Evolutionary conservation across 1,140 invertebrate species (phyloP).

Genomic region (Drosophila athabasca): DNA sequence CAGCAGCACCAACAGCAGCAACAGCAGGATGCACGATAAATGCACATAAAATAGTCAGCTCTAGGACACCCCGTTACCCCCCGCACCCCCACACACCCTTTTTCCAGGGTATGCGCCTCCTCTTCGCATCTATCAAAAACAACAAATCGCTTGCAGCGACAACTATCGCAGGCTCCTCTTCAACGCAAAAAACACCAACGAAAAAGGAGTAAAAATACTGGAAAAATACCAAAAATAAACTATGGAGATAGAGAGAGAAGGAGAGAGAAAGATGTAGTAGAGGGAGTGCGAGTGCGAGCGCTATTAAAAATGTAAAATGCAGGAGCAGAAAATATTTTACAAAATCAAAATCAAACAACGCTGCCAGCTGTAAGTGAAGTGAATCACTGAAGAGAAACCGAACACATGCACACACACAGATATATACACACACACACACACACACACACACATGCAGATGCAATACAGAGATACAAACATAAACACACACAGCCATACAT

Average conservation of each 20-base stretch:
- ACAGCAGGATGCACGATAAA: conserved; percentile 47
- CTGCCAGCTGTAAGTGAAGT: conserved; percentile 71
- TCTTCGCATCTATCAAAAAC: conserved; percentile 24
- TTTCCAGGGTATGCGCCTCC: neutral
- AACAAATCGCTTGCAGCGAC: conserved; percentile 75
- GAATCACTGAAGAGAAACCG: conserved; percentile 61
- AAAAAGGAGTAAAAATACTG: conserved; percentile 31
- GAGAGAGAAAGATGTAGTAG: neutral
- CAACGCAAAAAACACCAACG: conserved; percentile 17
- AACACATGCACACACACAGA: conserved; percentile 43
- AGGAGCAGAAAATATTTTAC: conserved; percentile 77
- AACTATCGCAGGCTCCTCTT: conserved; percentile 42
- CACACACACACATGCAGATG: neutral
- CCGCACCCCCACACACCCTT: neutral
- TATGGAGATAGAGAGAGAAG: conserved; percentile 4
- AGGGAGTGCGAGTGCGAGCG: conserved; percentile 8
- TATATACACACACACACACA: conserved; percentile 18
- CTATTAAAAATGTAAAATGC: conserved; percentile 69
- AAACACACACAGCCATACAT: neutral
- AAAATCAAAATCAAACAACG: conserved; percentile 82
- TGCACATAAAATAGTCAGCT: conserved; percentile 70
- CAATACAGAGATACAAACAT: conserved; percentile 7
- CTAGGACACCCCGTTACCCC: conserved; percentile 9
- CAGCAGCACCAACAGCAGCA: conserved; percentile 30
- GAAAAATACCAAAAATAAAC: conserved; percentile 19